Evolutionary conservation across 2,113 vertebrate genomes (phyloP).

Genomic region (Mirounga angustirostris): DNA sequence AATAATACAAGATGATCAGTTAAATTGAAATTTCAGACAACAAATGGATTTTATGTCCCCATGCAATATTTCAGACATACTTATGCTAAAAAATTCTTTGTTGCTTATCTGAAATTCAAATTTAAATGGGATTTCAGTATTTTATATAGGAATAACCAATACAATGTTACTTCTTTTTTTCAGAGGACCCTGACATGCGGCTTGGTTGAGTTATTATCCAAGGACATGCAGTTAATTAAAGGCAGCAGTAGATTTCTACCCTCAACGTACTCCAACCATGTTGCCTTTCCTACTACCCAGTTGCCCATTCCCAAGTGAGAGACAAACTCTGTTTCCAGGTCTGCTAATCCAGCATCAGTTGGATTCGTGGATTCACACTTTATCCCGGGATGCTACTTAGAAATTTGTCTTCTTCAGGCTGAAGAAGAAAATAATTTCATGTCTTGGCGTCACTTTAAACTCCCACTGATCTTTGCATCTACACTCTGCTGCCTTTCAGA

Average conservation of each 20-base stretch:
- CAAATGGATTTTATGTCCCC: neutral
- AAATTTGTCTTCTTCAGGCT: neutral
- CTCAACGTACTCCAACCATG: neutral
- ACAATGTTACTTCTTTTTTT: neutral
- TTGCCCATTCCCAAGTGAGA: neutral
- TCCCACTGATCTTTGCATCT: conserved; percentile 31
- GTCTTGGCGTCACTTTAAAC: neutral
- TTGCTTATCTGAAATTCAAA: conserved; percentile 37
- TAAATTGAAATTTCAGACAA: neutral
- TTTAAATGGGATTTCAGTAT: neutral
- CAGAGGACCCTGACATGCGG: neutral
- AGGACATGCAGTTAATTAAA: neutral
- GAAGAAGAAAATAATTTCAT: neutral
- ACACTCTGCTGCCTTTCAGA: conserved; percentile 40
- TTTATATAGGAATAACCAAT: neutral
- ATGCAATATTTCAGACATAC: neutral
- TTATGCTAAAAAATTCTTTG: neutral
- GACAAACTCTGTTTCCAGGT: neutral
- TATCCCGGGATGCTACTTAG: neutral
- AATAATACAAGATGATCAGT: neutral
- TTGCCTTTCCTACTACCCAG: neutral
- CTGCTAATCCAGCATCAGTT: neutral
- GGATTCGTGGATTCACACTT: neutral
- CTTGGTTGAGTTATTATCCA: neutral
- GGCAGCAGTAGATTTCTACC: neutral